Evolutionary conservation across 2,888 invertebrate genomes (phyloP).

Genomic region (Nephrotoma guestfalica): DNA sequence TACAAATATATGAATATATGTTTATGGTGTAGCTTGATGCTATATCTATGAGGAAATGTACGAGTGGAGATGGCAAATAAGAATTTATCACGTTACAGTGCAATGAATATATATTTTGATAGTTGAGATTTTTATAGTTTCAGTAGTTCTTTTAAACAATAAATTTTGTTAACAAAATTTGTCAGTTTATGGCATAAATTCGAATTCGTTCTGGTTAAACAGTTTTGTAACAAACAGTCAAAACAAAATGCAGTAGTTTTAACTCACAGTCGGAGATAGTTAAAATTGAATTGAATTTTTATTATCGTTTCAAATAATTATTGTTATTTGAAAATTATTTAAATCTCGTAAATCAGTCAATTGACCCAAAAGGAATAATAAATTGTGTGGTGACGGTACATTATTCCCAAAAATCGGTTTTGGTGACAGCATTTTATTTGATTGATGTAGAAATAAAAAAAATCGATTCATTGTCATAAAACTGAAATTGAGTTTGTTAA

Average conservation of each 20-base stretch:
- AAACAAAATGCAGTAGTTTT: not conserved
- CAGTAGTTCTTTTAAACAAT: not conserved
- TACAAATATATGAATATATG: not conserved
- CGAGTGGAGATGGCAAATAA: not conserved
- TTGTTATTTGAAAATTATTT: not conserved
- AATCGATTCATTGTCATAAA: not conserved
- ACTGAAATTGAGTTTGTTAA: not conserved
- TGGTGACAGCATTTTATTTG: not conserved
- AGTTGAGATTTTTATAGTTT: not conserved
- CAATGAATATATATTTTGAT: not conserved
- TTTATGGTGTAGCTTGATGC: not conserved
- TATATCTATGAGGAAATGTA: not conserved
- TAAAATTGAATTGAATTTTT: not conserved
- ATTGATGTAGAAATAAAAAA: not conserved
- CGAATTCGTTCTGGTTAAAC: not conserved
- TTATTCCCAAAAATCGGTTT: not conserved
- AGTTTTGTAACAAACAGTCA: not conserved
- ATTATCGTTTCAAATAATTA: not conserved
- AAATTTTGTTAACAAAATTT: not conserved
- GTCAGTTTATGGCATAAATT: not conserved
- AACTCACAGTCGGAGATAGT: not conserved
- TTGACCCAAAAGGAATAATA: not conserved
- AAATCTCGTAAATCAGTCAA: not conserved
- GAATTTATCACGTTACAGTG: not conserved
- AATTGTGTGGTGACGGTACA: not conserved